Evolutionary conservation across 2,888 invertebrate genomes (phyloP).

Genomic region (Drosophila acutilabella): DNA sequence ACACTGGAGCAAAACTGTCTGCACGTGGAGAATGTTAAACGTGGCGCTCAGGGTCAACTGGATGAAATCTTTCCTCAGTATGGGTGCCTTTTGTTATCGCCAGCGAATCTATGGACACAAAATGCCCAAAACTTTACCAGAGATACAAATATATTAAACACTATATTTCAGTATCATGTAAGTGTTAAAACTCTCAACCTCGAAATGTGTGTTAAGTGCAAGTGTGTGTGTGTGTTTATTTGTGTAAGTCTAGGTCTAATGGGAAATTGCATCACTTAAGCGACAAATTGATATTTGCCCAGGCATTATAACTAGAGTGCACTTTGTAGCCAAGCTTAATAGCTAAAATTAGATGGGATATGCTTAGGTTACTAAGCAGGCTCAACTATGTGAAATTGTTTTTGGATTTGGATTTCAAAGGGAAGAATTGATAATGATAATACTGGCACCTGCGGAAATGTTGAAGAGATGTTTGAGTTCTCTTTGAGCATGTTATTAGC

Average conservation of each 20-base stretch:
- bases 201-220: conserved; percentile 9
- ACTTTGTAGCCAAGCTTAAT: conserved; percentile 12
- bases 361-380: neutral
- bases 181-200: conserved; percentile 55
- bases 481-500: no score
- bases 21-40: conserved; percentile 92
- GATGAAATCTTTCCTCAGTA: conserved; percentile 93
- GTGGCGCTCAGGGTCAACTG: conserved; percentile 85
- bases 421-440: neutral
- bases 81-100: conserved; percentile 95
- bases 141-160: conserved; percentile 92
- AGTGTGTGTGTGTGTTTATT: neutral
- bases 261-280: conserved; percentile 24
- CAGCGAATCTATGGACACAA: conserved; percentile 97
- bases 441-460: no score
- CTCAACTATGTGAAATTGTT: neutral
- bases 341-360: neutral
- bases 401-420: neutral
- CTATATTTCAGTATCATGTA: conserved; percentile 94
- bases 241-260: conserved; percentile 29
- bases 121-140: conserved; percentile 91
- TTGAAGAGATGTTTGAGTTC: no score
- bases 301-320: conserved; percentile 20
- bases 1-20: conserved; percentile 93
- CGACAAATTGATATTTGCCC: conserved; percentile 47